Percentiles rank a stretch among this genome's conserved stretches.
These are phyloP conservation scores for Drosophila pseudotakahashii DNA, from an alignment of 2,888 invertebrate species.

Conservation along the genomic window DNA sequence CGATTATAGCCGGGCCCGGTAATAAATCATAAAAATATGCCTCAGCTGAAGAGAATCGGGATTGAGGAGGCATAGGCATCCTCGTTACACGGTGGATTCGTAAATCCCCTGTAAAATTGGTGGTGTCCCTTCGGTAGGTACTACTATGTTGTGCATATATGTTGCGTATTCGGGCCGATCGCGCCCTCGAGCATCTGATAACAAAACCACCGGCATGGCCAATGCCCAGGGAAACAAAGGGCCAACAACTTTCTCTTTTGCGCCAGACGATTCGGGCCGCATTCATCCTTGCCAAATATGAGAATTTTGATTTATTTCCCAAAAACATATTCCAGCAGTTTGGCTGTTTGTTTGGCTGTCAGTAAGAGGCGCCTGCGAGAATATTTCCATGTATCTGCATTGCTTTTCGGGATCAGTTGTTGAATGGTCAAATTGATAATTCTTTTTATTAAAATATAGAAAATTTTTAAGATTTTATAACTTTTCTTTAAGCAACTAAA, in stretches of 20 bases:
- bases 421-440: background rate
- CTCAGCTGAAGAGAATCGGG: conserved; percentile 36
- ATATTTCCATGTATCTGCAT: conserved; percentile 20
- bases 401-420: background rate
- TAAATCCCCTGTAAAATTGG: conserved; percentile 72
- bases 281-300: conserved; percentile 58
- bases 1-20: conserved; percentile 79
- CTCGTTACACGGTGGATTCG: conserved; percentile 80
- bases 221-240: conserved; percentile 55
- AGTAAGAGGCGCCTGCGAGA: conserved; percentile 55
- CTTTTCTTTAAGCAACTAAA: background rate
- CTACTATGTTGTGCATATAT: conserved; percentile 26
- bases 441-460: background rate
- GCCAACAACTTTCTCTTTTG: conserved; percentile 79
- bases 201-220: conserved; percentile 79
- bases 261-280: conserved; percentile 44
- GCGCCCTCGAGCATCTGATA: conserved; percentile 80
- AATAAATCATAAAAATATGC: conserved; percentile 84
- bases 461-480: background rate
- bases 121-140: conserved; percentile 49
- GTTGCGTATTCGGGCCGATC: conserved; percentile 54
- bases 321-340: conserved; percentile 25
- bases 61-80: conserved; percentile 50
- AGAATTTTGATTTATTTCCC: conserved; percentile 68
- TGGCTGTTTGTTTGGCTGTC: conserved; percentile 60